Conservation (phyloP, 2,797 vertebrate species). For the Cyprinodon diabolis region DNA sequence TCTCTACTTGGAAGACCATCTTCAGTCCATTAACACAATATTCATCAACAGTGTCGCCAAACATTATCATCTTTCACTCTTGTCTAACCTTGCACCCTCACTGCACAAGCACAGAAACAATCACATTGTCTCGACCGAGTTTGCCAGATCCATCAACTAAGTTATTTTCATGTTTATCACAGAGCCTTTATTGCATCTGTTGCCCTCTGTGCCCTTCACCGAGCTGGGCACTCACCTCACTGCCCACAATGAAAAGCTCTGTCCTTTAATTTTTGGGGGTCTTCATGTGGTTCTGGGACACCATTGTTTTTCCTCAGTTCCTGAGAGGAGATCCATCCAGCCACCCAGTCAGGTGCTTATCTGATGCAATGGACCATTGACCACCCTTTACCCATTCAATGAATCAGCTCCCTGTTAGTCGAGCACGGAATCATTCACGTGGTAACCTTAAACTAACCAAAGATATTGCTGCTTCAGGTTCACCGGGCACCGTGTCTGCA, state of each 20-base stretch:
- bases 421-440: slow-evolving; percentile 60
- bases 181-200: slow-evolving; percentile 55
- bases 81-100: slow-evolving; percentile 5
- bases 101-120: slow-evolving; percentile 23
- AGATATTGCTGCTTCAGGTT: slow-evolving; percentile 53
- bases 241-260: slow-evolving; percentile 66
- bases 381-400: slow-evolving; percentile 71
- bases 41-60: slow-evolving; percentile 47
- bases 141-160: slow-evolving; percentile 39
- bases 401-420: slow-evolving; percentile 71
- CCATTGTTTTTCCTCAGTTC: slow-evolving; percentile 68
- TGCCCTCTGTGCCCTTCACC: slow-evolving; percentile 40
- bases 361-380: slow-evolving; percentile 81
- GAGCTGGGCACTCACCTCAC: slow-evolving; percentile 44
- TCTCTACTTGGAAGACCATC: slow-evolving; percentile 51
- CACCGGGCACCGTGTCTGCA: slow-evolving; percentile 41
- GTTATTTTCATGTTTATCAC: slow-evolving; percentile 55
- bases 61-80: slow-evolving; percentile 26
- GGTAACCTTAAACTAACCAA: slow-evolving; percentile 68
- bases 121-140: slow-evolving; percentile 8
- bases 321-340: slow-evolving; percentile 53
- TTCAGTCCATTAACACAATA: slow-evolving; percentile 46
- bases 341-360: slow-evolving; percentile 77
- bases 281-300: slow-evolving; percentile 61
- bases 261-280: slow-evolving; percentile 55